Percentiles rank a stretch among this genome's conserved stretches.
Conservation (phyloP, 2,888 invertebrate genomes). For the Spodoptera littoralis region DNA sequence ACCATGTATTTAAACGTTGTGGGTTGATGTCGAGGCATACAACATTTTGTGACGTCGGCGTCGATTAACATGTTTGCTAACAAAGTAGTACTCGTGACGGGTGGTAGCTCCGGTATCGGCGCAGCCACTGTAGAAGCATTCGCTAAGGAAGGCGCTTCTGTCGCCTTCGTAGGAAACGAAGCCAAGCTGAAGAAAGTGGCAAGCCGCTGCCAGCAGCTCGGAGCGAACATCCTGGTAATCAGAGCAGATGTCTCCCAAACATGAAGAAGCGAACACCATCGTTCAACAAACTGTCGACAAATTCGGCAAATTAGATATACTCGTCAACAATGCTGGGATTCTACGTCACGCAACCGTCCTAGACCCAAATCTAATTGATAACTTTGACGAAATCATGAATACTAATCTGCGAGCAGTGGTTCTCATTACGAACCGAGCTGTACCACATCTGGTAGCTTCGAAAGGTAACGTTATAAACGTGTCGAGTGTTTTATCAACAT, state of each 20-base stretch:
- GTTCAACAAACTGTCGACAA: slow-evolving; percentile 59
- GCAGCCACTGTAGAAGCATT: slow-evolving; percentile 90
- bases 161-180: slow-evolving; percentile 90
- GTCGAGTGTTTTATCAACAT: slow-evolving; percentile 52
- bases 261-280: slow-evolving; percentile 56
- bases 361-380: slow-evolving; percentile 28
- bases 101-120: slow-evolving; percentile 92
- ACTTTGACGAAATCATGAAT: slow-evolving; percentile 55
- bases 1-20: background rate
- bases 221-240: slow-evolving; percentile 55
- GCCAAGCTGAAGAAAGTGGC: slow-evolving; percentile 89
- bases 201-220: slow-evolving; percentile 44
- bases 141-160: slow-evolving; percentile 88
- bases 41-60: background rate
- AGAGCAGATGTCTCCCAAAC: slow-evolving; percentile 65
- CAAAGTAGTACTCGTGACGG: slow-evolving; percentile 69
- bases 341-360: slow-evolving; percentile 32
- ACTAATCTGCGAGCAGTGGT: slow-evolving; percentile 59
- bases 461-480: slow-evolving; percentile 65
- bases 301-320: slow-evolving; percentile 64
- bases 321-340: slow-evolving; percentile 69
- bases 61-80: slow-evolving; percentile 57
- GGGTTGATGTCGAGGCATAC: background rate
- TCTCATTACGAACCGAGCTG: slow-evolving; percentile 53
- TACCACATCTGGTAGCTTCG: slow-evolving; percentile 55